Conservation (phyloP, 2,113 vertebrate species). For the Heterocephalus glaber region DNA sequence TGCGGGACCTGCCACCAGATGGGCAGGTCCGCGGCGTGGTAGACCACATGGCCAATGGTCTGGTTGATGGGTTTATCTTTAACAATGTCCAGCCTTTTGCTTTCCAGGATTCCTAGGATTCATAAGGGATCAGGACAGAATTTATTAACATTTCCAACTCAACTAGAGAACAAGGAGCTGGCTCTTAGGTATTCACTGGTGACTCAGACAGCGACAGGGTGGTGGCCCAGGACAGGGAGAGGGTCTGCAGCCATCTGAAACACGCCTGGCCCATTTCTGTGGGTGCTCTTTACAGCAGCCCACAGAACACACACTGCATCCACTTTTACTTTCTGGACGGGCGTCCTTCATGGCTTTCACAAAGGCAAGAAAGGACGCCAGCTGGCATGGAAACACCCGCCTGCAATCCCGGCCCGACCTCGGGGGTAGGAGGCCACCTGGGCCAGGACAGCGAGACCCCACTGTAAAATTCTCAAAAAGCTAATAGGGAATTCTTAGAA, state of each 20-base stretch:
- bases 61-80: conserved; percentile 90
- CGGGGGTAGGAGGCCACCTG: neutral
- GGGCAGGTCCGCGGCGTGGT: conserved; percentile 93
- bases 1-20: conserved; percentile 99
- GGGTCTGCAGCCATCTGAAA: too few species aligned
- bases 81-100: conserved; percentile 92
- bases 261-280: neutral
- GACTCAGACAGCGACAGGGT: accelerated
- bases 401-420: neutral
- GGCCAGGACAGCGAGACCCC: neutral
- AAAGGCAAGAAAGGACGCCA: neutral
- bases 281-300: neutral
- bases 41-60: conserved; percentile 90
- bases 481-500: neutral
- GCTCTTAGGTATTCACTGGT: accelerated
- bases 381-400: neutral
- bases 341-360: neutral
- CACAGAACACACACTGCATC: neutral
- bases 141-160: neutral
- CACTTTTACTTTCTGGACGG: neutral
- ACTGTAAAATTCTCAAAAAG: neutral
- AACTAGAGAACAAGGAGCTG: neutral
- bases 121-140: neutral
- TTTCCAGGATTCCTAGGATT: conserved; percentile 94
- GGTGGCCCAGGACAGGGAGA: accelerated